Evolutionary conservation across 2,113 vertebrate species (phyloP).

Genomic region (Nematolebias whitei): DNA sequence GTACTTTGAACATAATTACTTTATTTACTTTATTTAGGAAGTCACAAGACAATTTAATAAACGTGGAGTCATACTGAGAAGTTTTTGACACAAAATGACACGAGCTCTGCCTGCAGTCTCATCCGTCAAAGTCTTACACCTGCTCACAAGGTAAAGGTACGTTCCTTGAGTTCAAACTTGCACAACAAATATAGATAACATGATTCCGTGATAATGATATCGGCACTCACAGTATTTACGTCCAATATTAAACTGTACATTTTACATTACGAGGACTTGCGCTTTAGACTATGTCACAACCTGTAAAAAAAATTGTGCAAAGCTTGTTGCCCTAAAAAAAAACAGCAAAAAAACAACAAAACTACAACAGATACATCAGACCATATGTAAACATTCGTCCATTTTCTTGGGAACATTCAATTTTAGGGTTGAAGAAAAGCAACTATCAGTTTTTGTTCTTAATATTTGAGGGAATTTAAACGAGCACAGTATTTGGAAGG

Average conservation of each 20-base stretch:
- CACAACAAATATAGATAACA: constrained; percentile 66
- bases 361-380: constrained; percentile 19
- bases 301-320: constrained; percentile 65
- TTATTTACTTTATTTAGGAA: constrained; percentile 76
- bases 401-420: constrained; percentile 35
- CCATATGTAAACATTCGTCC: constrained; percentile 58
- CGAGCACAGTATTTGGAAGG: not conserved
- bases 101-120: constrained; percentile 82
- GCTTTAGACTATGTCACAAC: constrained; percentile 52
- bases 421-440: constrained; percentile 17
- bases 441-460: not conserved
- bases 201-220: constrained; percentile 68
- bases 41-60: constrained; percentile 57
- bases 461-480: not conserved
- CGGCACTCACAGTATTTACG: constrained; percentile 78
- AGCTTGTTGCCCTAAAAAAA: constrained; percentile 45
- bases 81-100: constrained; percentile 58
- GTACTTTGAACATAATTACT: constrained; percentile 53
- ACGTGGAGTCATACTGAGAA: constrained; percentile 59
- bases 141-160: constrained; percentile 51
- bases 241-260: constrained; percentile 67
- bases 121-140: constrained; percentile 48
- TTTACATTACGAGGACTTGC: constrained; percentile 40
- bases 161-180: constrained; percentile 58
- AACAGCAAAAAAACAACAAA: not conserved